Percentiles rank a stretch among this genome's conserved stretches.
phyloP scores from a whole-genome alignment of 2,888 invertebrate species.

The Drosophila longiperda region DNA sequence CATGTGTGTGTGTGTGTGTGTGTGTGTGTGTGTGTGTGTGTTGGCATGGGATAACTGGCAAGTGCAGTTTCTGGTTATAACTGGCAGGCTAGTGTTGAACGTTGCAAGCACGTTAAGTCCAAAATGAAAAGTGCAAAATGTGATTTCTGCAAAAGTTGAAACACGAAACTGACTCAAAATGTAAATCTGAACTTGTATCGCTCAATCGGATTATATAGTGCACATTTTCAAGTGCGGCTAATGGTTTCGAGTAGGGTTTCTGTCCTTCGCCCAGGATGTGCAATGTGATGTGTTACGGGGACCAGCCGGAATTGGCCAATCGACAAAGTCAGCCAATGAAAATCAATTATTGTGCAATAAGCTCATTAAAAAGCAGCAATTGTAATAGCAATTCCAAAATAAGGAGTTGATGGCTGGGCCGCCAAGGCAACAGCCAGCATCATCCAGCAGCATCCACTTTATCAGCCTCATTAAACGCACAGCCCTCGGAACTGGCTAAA shows the following conservation, averaged over 20 bases:
- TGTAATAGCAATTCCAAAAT: conserved; percentile 9
- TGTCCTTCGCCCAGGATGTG: conserved; percentile 1
- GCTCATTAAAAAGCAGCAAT: conserved; percentile 43
- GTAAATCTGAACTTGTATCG: conserved; percentile 1
- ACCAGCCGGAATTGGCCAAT: conserved; percentile 1
- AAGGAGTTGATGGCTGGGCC: not conserved
- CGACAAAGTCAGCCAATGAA: conserved; percentile 37
- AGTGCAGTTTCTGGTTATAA: conserved; percentile 36
- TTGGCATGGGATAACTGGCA: conserved; percentile 42
- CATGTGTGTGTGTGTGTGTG: conserved; percentile 12
- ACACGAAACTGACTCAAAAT: not conserved
- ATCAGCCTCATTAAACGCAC: conserved; percentile 72
- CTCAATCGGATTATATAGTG: conserved; percentile 2
- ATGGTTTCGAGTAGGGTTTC: not conserved
- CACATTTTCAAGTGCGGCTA: not conserved
- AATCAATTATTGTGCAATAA: conserved; percentile 72
- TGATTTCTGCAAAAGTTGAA: conserved; percentile 18
- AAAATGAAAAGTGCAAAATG: conserved; percentile 19
- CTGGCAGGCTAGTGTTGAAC: conserved; percentile 10
- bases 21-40: conserved; percentile 9
- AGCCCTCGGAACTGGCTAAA: conserved; percentile 1
- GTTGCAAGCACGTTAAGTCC: conserved; percentile 14
- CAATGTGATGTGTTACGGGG: not conserved
- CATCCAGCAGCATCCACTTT: conserved; percentile 48
- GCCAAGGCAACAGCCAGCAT: not conserved